phyloP scores from a whole-genome alignment of 2,113 vertebrate genomes.

The Mustelus asterias region DNA sequence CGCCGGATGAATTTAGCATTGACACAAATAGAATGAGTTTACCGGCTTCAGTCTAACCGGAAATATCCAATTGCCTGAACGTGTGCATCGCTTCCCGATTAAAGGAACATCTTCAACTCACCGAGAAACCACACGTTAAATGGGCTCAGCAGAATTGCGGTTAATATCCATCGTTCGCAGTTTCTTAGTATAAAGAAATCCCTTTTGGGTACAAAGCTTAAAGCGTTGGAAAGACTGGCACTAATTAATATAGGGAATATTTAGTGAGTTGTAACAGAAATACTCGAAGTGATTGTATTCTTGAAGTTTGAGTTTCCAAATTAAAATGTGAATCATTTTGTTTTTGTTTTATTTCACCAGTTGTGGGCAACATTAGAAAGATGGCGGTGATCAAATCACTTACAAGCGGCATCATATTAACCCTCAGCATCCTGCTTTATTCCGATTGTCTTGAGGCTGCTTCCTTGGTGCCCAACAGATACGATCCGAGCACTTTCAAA shows the following conservation, averaged over 20 bases:
- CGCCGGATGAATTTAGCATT: not conserved
- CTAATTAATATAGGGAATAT: not conserved
- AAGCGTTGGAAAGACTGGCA: not conserved
- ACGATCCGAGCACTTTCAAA: not conserved
- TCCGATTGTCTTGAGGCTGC: not conserved
- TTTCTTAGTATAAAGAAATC: not conserved
- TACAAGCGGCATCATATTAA: not conserved
- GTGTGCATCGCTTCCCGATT: not conserved
- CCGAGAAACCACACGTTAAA: not conserved
- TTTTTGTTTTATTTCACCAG: not conserved
- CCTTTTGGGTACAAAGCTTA: not conserved
- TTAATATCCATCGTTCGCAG: not conserved
- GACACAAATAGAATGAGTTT: not conserved
- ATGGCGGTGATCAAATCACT: slow-evolving; percentile 9
- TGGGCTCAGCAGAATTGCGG: not conserved
- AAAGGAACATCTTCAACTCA: not conserved
- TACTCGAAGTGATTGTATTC: not conserved
- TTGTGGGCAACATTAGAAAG: not conserved
- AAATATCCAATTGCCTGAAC: not conserved
- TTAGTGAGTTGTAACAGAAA: not conserved
- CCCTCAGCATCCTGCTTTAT: slow-evolving; percentile 11
- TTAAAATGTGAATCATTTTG: not conserved
- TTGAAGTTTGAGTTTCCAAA: not conserved
- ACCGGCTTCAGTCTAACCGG: not conserved
- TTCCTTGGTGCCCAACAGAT: not conserved